phyloP scores from a whole-genome alignment of 2,888 invertebrate genomes.

The Apamea monoglypha region DNA sequence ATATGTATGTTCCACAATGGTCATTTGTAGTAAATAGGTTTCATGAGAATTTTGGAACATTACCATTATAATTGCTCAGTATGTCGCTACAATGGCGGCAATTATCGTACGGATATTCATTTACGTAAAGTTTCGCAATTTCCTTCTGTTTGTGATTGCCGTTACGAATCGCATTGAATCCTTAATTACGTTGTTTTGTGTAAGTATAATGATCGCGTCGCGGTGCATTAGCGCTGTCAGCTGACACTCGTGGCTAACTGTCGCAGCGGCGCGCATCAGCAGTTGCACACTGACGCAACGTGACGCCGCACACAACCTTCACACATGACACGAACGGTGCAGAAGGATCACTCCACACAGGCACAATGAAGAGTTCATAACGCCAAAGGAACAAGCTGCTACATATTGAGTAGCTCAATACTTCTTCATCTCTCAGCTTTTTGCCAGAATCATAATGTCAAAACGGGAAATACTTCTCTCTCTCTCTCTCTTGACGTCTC shows the following conservation, averaged over 20 bases:
- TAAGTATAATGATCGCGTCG: conserved; percentile 15
- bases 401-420: background rate
- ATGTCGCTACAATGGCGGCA: conserved; percentile 3
- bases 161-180: conserved; percentile 28
- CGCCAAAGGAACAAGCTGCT: background rate
- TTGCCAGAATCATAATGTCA: background rate
- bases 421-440: too few species aligned
- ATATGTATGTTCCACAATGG: conserved; percentile 21
- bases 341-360: background rate
- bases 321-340: background rate
- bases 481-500: background rate
- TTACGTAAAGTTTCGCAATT: conserved; percentile 25
- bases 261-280: conserved; percentile 12
- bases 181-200: conserved; percentile 7
- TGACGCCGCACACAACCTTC: conserved; percentile 19
- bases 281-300: conserved; percentile 18
- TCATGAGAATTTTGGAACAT: conserved; percentile 33
- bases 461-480: background rate
- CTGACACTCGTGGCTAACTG: conserved; percentile 28
- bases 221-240: conserved; percentile 12
- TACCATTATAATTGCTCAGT: conserved; percentile 18
- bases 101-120: conserved; percentile 43
- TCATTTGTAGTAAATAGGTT: conserved; percentile 32
- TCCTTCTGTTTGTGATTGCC: conserved; percentile 13
- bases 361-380: background rate